Conservation (phyloP, 2,113 vertebrate species). For the Corythornis cristatus region DNA sequence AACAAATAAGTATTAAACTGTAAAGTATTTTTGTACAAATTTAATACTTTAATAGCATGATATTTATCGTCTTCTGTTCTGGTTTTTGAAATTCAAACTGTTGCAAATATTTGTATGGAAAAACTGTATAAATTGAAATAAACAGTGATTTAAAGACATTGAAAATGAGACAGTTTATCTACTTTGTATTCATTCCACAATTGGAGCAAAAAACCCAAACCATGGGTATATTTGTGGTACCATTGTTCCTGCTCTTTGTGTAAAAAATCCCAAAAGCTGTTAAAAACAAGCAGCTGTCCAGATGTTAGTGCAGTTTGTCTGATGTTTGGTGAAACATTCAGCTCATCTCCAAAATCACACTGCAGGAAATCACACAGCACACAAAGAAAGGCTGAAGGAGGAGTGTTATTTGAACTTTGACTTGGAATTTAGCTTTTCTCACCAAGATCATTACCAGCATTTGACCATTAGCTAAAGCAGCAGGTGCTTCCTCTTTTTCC, state of each 20-base stretch:
- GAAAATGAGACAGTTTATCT: not conserved
- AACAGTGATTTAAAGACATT: conserved; percentile 78
- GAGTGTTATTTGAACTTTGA: not conserved
- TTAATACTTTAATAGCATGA: conserved; percentile 99
- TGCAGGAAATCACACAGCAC: fast-evolving
- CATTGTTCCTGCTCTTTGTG: not conserved
- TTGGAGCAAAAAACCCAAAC: not conserved
- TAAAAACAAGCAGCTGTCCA: not conserved
- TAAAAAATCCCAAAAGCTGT: not conserved
- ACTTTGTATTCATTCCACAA: not conserved
- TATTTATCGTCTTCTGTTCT: conserved; percentile 97
- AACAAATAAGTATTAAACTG: conserved; percentile 98
- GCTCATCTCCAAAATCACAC: not conserved
- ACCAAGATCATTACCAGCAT: not conserved
- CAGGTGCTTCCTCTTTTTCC: not conserved
- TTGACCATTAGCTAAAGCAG: not conserved
- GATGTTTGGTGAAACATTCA: not conserved
- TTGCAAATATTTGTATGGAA: conserved; percentile 95
- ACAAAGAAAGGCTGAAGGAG: not conserved
- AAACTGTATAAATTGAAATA: conserved; percentile 83
- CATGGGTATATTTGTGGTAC: not conserved
- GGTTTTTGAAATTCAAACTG: conserved; percentile 89
- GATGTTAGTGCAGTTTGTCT: not conserved
- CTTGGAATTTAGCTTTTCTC: not conserved
- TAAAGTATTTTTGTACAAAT: conserved; percentile 99